phyloP scores from a whole-genome alignment of 2,888 invertebrate genomes.

The Horisme vitalbata region DNA sequence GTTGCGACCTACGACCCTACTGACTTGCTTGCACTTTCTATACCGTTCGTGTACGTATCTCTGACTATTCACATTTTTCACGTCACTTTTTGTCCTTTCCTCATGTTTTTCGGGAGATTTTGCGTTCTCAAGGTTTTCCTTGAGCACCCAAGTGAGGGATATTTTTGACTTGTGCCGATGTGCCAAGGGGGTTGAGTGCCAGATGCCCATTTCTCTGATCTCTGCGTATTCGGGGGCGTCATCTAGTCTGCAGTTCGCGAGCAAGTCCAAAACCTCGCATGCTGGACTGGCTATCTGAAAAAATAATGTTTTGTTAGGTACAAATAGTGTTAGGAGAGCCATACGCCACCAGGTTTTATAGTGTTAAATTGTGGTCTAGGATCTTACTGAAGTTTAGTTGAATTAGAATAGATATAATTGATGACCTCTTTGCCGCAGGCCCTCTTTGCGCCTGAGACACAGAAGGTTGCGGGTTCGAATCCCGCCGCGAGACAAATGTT shows the following conservation, averaged over 20 bases:
- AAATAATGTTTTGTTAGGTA: constrained; percentile 3
- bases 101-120: constrained; percentile 53
- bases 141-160: constrained; percentile 89
- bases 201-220: constrained; percentile 75
- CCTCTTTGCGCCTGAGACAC: too few species aligned
- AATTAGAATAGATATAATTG: too few species aligned
- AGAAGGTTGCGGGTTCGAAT: too few species aligned
- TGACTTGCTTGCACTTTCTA: constrained; percentile 52
- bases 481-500: too few species aligned
- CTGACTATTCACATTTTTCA: constrained; percentile 39
- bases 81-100: constrained; percentile 45
- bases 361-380: too few species aligned
- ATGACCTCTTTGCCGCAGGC: too few species aligned
- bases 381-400: too few species aligned
- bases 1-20: constrained; percentile 68
- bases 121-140: constrained; percentile 82
- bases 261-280: constrained; percentile 67
- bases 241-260: constrained; percentile 63
- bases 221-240: constrained; percentile 65
- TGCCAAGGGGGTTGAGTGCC: constrained; percentile 74
- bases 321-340: too few species aligned
- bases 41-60: constrained; percentile 51
- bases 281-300: constrained; percentile 53
- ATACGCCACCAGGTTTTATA: too few species aligned
- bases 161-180: constrained; percentile 84